phyloP scores from a whole-genome alignment of 2,113 vertebrate genomes.

The Balaenoptera acutorostrata region DNA sequence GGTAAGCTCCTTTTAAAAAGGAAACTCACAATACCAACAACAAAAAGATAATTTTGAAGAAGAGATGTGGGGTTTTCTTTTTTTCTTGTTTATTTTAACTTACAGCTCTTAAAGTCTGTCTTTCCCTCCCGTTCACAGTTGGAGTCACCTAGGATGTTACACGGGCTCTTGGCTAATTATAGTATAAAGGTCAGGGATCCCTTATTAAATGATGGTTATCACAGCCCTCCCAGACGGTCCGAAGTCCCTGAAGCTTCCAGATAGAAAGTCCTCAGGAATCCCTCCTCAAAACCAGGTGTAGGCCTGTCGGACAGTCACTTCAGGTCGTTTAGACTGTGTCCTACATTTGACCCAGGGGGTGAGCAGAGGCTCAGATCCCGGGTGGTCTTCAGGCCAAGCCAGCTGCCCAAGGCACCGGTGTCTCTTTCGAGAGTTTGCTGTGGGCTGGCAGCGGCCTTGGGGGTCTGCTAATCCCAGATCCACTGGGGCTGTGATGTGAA shows the following conservation, averaged over 20 bases:
- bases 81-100: neutral
- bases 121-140: neutral
- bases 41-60: neutral
- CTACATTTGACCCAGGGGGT: neutral
- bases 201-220: neutral
- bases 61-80: neutral
- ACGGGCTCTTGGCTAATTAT: neutral
- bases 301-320: neutral
- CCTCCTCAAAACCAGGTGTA: neutral
- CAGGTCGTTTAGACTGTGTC: neutral
- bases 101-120: neutral
- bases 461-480: neutral
- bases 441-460: neutral
- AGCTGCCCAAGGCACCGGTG: neutral
- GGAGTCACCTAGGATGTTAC: neutral
- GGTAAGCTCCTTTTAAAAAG: conserved; percentile 80
- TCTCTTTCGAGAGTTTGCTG: accelerated
- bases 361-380: neutral
- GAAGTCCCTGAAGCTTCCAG: neutral
- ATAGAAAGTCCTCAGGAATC: neutral
- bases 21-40: neutral
- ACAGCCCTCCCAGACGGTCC: neutral
- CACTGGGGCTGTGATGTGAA: neutral
- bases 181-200: neutral
- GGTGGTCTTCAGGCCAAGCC: no score